These are phyloP conservation scores for Euthynnus affinis DNA, from an alignment of 2,797 vertebrate species.

Conservation along the genomic window DNA sequence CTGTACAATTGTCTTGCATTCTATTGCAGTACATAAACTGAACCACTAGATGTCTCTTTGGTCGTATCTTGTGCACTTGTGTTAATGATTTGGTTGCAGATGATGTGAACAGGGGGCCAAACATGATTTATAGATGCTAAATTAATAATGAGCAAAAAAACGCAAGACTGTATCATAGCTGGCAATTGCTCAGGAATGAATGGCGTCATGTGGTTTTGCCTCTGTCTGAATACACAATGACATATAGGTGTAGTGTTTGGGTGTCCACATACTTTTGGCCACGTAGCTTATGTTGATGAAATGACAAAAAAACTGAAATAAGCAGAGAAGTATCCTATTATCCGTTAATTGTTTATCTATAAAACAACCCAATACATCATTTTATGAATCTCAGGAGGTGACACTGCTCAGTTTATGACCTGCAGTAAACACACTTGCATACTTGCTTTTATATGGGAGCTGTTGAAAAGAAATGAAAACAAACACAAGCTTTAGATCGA, in stretches of 20 bases:
- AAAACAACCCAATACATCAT: neutral
- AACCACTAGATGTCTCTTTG: conserved; percentile 69
- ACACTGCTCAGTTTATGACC: neutral
- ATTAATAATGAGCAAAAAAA: conserved; percentile 1
- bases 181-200: neutral
- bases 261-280: neutral
- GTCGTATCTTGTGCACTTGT: neutral
- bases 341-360: neutral
- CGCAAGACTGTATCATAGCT: neutral
- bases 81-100: neutral
- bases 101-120: neutral
- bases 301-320: neutral
- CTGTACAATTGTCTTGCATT: neutral
- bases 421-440: conserved; percentile 7
- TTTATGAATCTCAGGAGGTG: neutral
- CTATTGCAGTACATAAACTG: conserved; percentile 25
- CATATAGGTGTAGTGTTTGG: neutral
- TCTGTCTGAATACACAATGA: too few species aligned
- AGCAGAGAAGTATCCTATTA: too few species aligned
- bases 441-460: neutral
- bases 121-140: neutral
- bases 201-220: neutral
- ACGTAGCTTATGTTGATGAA: neutral
- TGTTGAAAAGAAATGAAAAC: conserved; percentile 2
- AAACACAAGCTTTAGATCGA: neutral